These are phyloP conservation scores for Parnassius mnemosyne DNA, from an alignment of 2,888 invertebrate genomes.

Conservation along the genomic window DNA sequence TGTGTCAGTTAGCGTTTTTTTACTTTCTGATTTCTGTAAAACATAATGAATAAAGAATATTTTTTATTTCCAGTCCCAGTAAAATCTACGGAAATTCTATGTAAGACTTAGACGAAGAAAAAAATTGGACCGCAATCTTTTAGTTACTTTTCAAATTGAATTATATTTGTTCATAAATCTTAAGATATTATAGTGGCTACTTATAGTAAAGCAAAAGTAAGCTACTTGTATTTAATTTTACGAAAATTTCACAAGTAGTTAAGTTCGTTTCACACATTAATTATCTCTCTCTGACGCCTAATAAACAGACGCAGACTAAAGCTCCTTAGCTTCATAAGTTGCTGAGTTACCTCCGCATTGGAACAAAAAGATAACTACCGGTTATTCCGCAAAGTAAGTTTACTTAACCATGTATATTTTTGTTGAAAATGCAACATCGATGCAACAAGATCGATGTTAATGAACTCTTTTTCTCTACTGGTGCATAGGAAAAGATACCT, in stretches of 20 bases:
- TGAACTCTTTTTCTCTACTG: background rate
- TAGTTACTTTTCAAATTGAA: too few relatives aligned
- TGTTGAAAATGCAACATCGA: conserved; percentile 1
- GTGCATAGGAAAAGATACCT: background rate
- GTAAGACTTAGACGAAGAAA: too few relatives aligned
- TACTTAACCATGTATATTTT: conserved; percentile 7
- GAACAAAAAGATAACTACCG: conserved; percentile 24
- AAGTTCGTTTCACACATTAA: conserved; percentile 23
- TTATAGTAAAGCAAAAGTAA: too few relatives aligned
- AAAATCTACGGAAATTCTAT: too few relatives aligned
- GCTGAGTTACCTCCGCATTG: conserved; percentile 24
- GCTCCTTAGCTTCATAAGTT: conserved; percentile 26
- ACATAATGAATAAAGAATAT: too few relatives aligned
- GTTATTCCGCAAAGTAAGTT: conserved; percentile 17
- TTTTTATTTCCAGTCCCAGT: too few relatives aligned
- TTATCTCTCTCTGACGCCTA: conserved; percentile 23
- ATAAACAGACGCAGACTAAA: conserved; percentile 25
- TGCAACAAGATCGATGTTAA: conserved; percentile 27
- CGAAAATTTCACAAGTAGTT: conserved; percentile 8
- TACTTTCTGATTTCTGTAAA: too few relatives aligned
- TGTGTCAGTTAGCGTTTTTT: too few relatives aligned
- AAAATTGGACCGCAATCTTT: too few relatives aligned
- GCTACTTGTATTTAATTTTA: conserved; percentile 2
- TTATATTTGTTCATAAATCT: too few relatives aligned
- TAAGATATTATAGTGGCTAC: too few relatives aligned